Percentiles rank a stretch among this genome's conserved stretches.
Evolutionary conservation across 2,113 vertebrate species (phyloP).

Genomic region (Montifringilla adamsi): DNA sequence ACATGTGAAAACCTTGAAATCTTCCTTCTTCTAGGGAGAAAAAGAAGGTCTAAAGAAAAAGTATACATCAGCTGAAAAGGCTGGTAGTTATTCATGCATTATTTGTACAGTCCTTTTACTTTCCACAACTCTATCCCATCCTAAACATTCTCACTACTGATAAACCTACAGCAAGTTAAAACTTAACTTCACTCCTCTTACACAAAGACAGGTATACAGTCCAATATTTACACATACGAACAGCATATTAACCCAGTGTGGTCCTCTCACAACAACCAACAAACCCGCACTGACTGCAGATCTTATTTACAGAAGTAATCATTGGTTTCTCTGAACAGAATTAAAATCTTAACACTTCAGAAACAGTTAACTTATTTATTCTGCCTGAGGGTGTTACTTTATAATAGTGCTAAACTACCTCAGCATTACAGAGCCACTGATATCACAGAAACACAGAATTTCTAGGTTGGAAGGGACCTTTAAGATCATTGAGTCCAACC

Average conservation of each 20-base stretch:
- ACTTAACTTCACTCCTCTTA: background rate
- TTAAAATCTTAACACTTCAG: background rate
- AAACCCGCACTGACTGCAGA: background rate
- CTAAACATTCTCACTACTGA: background rate
- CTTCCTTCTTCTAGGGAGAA: background rate
- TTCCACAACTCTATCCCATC: background rate
- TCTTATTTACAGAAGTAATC: background rate
- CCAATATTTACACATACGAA: background rate
- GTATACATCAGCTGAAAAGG: background rate
- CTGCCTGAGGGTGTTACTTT: background rate
- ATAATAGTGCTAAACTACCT: background rate
- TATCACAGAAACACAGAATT: no score
- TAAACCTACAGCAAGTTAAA: background rate
- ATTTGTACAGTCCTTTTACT: background rate
- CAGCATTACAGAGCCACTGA: background rate
- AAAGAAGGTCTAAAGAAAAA: background rate
- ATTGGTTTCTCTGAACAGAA: background rate
- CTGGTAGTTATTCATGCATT: background rate
- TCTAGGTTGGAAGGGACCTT: no score
- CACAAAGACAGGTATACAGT: background rate
- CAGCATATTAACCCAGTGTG: background rate
- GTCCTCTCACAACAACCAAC: background rate
- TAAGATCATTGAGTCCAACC: no score
- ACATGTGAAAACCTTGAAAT: background rate
- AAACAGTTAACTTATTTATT: background rate